Evolutionary conservation across 2,113 vertebrate genomes (phyloP), one percentile per base, ranked within the genome.

Genomic region (Misgurnus anguillicaudatus): DNA sequence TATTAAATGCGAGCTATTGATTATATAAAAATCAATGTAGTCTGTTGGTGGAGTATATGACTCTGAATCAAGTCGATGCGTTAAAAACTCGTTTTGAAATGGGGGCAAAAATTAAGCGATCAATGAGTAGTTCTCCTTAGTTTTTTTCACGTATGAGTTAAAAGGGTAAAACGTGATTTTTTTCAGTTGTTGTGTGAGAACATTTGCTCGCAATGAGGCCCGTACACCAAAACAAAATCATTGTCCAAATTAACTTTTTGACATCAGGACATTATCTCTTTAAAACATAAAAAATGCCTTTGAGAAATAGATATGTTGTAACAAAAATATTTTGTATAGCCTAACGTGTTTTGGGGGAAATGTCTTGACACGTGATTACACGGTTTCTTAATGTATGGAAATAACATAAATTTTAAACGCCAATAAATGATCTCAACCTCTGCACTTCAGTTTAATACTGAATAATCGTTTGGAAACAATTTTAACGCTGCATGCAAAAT

Each of bases 1-100:
- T 94, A 93, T 94, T 93, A 94, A 93, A 80, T 48, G 75, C 38
- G 24, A 16, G 36, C 93, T 93, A 93, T 93, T 92, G 90, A 90
- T 92, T 93, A 53, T 24, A 67, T 80, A 48, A 24, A 92, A 93
- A 93, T 94, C 94, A 89, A 92, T 94, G 41, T 11, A 75, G 31
- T 9, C 55, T 67, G 63, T 68, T 36, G 39, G 71, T 24, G 63
- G 58, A 60, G 64, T 63, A 73, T 69, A 74, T 81, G 51, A 58
- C 63, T 31, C 19, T 39, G 65, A 64, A 75, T 67, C 78, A 65
- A 79, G 76, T 84, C 69, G 80, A 45, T 58, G 79, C 64, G 24
- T 66, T 57, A 58, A 81, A 84, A 84, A 6, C 66, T 24, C 70
- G 42, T 80, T 57, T 70, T 72, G 31, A 66, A 57, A 69, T 64